Conservation (phyloP, 2,888 invertebrate species). For the Cheilosia pagana region DNA sequence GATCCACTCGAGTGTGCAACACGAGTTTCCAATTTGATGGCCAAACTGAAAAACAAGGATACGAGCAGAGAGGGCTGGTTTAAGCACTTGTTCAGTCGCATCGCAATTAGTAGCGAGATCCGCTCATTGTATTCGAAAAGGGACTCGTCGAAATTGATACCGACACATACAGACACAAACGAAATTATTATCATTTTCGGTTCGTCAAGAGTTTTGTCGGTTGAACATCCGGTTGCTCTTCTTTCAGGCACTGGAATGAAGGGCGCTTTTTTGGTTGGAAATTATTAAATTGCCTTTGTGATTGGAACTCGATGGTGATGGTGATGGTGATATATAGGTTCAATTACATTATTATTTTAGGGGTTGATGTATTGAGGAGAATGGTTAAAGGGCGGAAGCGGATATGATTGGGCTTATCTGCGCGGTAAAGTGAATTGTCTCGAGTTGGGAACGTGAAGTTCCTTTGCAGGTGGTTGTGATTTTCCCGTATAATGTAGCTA, state of each 20-base stretch:
- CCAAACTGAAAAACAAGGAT: conserved; percentile 47
- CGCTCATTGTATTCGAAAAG: conserved; percentile 40
- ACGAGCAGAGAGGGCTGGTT: conserved; percentile 7
- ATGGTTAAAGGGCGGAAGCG: background rate
- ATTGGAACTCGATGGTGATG: background rate
- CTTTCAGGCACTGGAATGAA: background rate
- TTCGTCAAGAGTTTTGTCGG: conserved; percentile 59
- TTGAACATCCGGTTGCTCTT: conserved; percentile 61
- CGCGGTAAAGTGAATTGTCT: background rate
- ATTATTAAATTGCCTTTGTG: conserved; percentile 9
- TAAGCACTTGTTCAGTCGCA: conserved; percentile 60
- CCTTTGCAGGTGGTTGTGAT: too few relatives aligned
- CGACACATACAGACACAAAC: conserved; percentile 2
- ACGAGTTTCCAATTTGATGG: conserved; percentile 71
- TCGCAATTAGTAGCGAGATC: conserved; percentile 47
- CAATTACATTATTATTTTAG: background rate
- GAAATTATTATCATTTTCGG: conserved; percentile 51
- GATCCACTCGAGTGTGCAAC: conserved; percentile 61
- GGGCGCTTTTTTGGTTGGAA: conserved; percentile 14
- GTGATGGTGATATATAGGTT: background rate
- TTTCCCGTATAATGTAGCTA: too few relatives aligned
- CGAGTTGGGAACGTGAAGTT: too few relatives aligned
- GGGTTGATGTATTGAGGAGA: background rate
- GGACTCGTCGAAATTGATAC: conserved; percentile 61
- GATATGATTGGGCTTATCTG: conserved; percentile 18